A percentile compares a stretch with the other conserved stretches of the same genome.
These are phyloP conservation scores for Fistularia tabacaria DNA, from an alignment of 2,797 vertebrate genomes.

Conservation along the genomic window DNA sequence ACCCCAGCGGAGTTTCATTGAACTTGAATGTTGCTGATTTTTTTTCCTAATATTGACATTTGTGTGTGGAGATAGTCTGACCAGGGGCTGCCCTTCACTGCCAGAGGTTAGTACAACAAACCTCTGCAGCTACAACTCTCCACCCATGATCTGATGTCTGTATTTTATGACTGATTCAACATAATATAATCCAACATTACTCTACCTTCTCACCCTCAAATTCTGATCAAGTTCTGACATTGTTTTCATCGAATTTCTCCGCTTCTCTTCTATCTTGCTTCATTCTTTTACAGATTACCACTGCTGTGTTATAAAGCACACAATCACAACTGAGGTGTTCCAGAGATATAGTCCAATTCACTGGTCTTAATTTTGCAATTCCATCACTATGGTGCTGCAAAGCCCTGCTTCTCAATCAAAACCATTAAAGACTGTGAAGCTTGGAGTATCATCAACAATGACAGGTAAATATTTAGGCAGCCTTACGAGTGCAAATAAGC, in stretches of 20 bases:
- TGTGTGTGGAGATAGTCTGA: too few relatives aligned
- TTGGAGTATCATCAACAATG: slow-evolving; percentile 76
- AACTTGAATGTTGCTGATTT: too few relatives aligned
- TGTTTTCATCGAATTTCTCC: slow-evolving; percentile 67
- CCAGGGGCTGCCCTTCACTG: too few relatives aligned
- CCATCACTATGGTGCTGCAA: slow-evolving; percentile 63
- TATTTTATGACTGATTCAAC: too few relatives aligned
- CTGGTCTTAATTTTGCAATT: slow-evolving; percentile 74
- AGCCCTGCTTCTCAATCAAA: slow-evolving; percentile 74
- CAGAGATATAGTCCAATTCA: slow-evolving; percentile 71
- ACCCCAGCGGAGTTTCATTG: too few relatives aligned
- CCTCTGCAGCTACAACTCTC: too few relatives aligned
- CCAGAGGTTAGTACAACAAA: too few relatives aligned
- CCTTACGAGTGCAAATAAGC: slow-evolving; percentile 72
- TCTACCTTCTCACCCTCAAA: too few relatives aligned
- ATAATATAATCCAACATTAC: too few relatives aligned
- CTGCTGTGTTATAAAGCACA: slow-evolving; percentile 67
- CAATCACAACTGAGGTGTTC: slow-evolving; percentile 70
- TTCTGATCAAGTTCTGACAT: slow-evolving; percentile 5
- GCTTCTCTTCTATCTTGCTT: slow-evolving; percentile 61
- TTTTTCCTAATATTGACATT: too few relatives aligned
- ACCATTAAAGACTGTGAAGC: slow-evolving; percentile 69
- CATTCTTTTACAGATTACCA: slow-evolving; percentile 66
- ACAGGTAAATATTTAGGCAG: slow-evolving; percentile 81
- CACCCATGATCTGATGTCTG: too few relatives aligned